A percentile compares a stretch with the other conserved stretches of the same genome.
Evolutionary conservation across 2,888 invertebrate species (phyloP).

Genomic region (Dynastes maya): DNA sequence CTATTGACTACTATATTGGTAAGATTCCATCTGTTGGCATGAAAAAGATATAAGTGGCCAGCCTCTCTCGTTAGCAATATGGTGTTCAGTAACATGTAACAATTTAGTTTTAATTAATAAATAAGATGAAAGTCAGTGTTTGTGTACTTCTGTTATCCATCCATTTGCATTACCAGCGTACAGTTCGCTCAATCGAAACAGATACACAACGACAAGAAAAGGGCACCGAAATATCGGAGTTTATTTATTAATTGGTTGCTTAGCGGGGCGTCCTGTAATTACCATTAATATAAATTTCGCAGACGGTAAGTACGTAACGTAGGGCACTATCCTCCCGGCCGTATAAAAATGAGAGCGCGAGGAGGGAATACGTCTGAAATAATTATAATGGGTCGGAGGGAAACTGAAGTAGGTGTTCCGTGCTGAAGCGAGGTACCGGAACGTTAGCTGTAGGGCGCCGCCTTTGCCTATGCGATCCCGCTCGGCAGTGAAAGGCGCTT

Average conservation of each 20-base stretch:
- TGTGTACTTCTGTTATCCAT: no score
- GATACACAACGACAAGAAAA: background rate
- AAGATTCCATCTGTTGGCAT: no score
- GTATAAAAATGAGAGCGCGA: constrained; percentile 56
- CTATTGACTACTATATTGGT: no score
- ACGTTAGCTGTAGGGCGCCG: constrained; percentile 18
- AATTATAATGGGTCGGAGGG: constrained; percentile 55
- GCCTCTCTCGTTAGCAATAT: no score
- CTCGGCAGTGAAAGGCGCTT: constrained; percentile 40
- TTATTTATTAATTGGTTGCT: constrained; percentile 35
- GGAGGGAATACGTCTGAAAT: constrained; percentile 56
- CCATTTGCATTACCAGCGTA: no score
- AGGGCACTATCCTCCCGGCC: constrained; percentile 37
- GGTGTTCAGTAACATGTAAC: no score
- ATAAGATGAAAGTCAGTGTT: no score
- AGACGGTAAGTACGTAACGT: constrained; percentile 45
- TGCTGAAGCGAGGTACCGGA: constrained; percentile 54
- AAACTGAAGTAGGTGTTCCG: constrained; percentile 47
- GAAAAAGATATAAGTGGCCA: no score
- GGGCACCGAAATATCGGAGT: background rate
- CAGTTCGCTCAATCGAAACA: no score
- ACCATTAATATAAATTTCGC: constrained; percentile 48
- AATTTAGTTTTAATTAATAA: no score
- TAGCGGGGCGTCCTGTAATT: constrained; percentile 29
- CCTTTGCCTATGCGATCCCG: constrained; percentile 48